Percentiles rank a stretch among this genome's conserved stretches.
phyloP scores from a whole-genome alignment of 2,797 vertebrate genomes.

The Myotis planiceps region DNA sequence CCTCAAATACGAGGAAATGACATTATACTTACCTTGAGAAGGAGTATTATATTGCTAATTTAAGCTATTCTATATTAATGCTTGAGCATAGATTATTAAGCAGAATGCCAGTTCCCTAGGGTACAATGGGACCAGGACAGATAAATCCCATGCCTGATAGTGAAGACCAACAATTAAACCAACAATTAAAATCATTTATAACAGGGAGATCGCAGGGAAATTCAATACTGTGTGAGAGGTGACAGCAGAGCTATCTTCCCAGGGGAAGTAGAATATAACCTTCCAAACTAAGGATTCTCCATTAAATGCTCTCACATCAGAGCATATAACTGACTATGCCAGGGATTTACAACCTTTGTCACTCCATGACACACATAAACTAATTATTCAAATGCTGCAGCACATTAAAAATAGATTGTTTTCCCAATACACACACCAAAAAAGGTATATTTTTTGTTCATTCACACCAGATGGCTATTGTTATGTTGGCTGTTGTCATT shows the following conservation, averaged over 20 bases:
- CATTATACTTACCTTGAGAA: not conserved
- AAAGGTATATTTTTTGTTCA: not conserved
- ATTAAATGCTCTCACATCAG: not conserved
- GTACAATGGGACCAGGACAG: not conserved
- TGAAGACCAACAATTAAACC: not conserved
- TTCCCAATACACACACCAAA: not conserved
- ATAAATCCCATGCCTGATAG: not conserved
- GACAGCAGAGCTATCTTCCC: not conserved
- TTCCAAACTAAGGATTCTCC: not conserved
- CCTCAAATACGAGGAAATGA: not conserved
- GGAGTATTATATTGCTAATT: not conserved
- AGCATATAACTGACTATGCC: not conserved
- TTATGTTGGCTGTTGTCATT: not conserved
- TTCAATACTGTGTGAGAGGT: rapidly evolving
- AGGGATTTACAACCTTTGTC: not conserved
- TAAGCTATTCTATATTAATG: not conserved
- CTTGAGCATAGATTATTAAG: not conserved
- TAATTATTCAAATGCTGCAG: not conserved
- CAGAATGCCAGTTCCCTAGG: not conserved
- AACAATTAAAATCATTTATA: not conserved
- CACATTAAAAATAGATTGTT: not conserved
- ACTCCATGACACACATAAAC: not conserved
- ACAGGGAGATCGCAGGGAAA: not conserved
- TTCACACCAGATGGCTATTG: not conserved
- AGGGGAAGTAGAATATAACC: not conserved